Evolutionary conservation across 1,140 invertebrate genomes (phyloP), one percentile per base, ranked within the genome.

Genomic region (Spodoptera litura): DNA sequence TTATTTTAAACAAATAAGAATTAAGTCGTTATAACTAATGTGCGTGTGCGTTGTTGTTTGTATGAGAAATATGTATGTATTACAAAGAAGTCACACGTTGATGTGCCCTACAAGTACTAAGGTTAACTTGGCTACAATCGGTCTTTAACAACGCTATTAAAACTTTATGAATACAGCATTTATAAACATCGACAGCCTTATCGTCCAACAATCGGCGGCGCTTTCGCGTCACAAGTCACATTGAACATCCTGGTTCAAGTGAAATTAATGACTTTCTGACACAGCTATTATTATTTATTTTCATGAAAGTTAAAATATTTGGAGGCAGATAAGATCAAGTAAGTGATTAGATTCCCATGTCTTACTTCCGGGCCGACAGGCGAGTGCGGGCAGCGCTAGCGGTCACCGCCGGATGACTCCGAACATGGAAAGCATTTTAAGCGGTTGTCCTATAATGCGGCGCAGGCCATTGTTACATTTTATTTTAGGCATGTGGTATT

Each of bases 341-440:
- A 74, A 78, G 77, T 84, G 83, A 86, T 89, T 89, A 86, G 71
- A 78, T 81, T 83, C 78, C 82, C 83, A 84, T 87, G 84, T 86
- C 86, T 87, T 88, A 89, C 88, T 94, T 94, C 91, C 91, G 90
- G 86, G 80, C 81, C 58, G 79, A 68, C 64, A 68, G 20, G 49
- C 49, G 49, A 71, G 71, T 74, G 83, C 80, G 78, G 80, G 59
- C 74, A 72, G 76, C 74, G 73, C 55, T 6, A 49, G 38, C 81
- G 83, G 84, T 85, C 83, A 80, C 84, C 92, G 90, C 85, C 92
- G 91, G 91, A 94, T 87, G 89, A 83, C 78, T 80, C 83, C 79
- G 78, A 87, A 94, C 93, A 94, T 86, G 93, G 85, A 94, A 94
- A 94, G 92, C 92, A 93, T 94, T 94, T 94, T 94, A 94, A 94